A percentile compares a stretch with the other conserved stretches of the same genome.
Evolutionary conservation across 2,888 invertebrate species (phyloP).

Genomic region (Sphinx pinastri): DNA sequence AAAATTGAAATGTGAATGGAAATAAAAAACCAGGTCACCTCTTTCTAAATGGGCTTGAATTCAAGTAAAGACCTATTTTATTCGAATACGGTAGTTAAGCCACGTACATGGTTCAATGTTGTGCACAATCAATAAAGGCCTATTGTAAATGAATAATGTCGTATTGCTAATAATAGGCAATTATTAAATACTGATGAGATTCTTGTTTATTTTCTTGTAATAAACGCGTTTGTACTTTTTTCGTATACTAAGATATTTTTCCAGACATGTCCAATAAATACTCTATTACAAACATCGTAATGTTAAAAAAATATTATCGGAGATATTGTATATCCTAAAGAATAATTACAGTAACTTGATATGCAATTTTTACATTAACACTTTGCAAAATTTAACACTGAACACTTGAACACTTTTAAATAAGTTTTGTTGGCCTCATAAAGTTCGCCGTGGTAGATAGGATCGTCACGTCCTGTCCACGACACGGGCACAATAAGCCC

Average conservation of each 20-base stretch:
- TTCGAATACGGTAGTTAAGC: slow-evolving; percentile 10
- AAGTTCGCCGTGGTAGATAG: slow-evolving; percentile 53
- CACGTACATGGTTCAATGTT: not conserved
- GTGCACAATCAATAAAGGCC: not conserved
- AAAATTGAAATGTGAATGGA: slow-evolving; percentile 19
- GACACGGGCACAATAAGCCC: slow-evolving; percentile 54
- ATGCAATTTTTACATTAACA: no score
- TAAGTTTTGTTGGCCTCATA: slow-evolving; percentile 31
- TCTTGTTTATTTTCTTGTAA: not conserved
- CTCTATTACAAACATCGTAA: not conserved
- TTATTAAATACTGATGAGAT: not conserved
- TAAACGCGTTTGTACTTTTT: no score
- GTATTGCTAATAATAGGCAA: not conserved
- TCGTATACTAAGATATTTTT: no score
- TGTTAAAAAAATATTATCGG: no score
- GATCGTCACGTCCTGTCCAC: slow-evolving; percentile 67
- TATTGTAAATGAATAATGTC: not conserved
- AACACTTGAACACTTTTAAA: no score
- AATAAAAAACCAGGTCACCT: slow-evolving; percentile 25
- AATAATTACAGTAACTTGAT: no score
- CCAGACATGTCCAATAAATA: no score
- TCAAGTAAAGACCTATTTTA: slow-evolving; percentile 22
- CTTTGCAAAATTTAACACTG: no score
- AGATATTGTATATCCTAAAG: no score
- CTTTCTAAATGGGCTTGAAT: slow-evolving; percentile 19